A percentile compares a stretch with the other conserved stretches of the same genome.
phyloP scores from a whole-genome alignment of 1,140 invertebrate genomes.

The Polypedilum vanderplanki region DNA sequence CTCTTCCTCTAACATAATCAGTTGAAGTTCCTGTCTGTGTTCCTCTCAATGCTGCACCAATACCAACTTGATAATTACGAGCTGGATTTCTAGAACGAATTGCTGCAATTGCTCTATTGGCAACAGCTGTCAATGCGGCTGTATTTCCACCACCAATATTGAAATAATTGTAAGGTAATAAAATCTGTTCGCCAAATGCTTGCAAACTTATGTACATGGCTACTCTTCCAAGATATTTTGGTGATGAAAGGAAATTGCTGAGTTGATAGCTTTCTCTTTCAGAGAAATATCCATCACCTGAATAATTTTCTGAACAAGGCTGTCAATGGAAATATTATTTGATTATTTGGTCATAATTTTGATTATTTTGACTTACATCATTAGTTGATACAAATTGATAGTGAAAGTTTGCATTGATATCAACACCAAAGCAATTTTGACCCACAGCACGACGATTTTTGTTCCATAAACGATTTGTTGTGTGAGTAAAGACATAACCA shows the following conservation, averaged over 20 bases:
- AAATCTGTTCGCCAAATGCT: constrained; percentile 2
- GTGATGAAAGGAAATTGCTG: neutral
- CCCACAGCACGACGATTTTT: constrained; percentile 15
- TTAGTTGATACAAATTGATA: neutral
- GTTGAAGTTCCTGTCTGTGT: neutral
- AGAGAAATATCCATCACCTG: neutral
- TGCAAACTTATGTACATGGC: neutral
- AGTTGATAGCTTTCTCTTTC: neutral
- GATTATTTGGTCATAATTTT: neutral
- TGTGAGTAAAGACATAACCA: neutral
- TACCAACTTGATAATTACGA: neutral
- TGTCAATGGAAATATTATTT: neutral
- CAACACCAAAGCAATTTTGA: neutral
- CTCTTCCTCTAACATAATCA: neutral
- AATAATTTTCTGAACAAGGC: neutral
- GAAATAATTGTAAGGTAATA: neutral
- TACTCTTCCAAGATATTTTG: neutral
- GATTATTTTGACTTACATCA: neutral
- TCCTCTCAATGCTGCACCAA: neutral
- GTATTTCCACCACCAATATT: neutral
- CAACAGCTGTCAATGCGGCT: neutral
- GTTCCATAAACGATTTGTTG: neutral
- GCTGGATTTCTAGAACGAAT: neutral
- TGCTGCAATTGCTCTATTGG: neutral
- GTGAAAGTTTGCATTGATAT: neutral